Conservation (phyloP, 2,888 invertebrate species). For the Nephrotoma guestfalica region DNA sequence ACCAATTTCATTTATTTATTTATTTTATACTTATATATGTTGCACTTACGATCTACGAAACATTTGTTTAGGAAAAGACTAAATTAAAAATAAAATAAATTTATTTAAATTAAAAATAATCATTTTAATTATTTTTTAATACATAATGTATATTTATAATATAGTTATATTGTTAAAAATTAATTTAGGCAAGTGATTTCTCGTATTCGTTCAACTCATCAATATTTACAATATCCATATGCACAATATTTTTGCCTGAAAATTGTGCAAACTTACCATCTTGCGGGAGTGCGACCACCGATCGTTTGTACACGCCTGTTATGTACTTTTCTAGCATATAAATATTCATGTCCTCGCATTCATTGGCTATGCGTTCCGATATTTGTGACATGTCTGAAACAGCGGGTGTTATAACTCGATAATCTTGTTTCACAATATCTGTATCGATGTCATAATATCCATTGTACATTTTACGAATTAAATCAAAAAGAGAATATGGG, state of each 20-base stretch:
- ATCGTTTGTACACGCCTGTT: constrained; percentile 46
- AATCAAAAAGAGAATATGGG: constrained; percentile 66
- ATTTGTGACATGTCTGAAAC: constrained; percentile 45
- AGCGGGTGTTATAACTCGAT: constrained; percentile 59
- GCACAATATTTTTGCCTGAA: constrained; percentile 57
- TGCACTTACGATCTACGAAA: not conserved
- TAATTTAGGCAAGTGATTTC: not conserved
- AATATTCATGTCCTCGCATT: constrained; percentile 53
- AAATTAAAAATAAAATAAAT: not conserved
- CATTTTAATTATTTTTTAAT: not conserved
- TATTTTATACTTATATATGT: not conserved
- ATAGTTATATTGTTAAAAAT: not conserved
- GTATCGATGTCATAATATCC: constrained; percentile 74
- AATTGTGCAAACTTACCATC: constrained; percentile 57
- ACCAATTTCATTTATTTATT: not conserved
- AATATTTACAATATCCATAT: constrained; percentile 54
- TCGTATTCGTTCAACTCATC: not conserved
- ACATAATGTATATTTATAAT: not conserved
- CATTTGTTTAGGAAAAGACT: not conserved
- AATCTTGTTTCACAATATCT: constrained; percentile 55
- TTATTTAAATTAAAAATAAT: not conserved
- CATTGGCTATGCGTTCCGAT: constrained; percentile 53
- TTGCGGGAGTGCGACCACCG: constrained; percentile 29
- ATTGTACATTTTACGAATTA: constrained; percentile 62
- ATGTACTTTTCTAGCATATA: constrained; percentile 58